Conservation (phyloP, 2,797 vertebrate species). For the Siniperca obscura region DNA sequence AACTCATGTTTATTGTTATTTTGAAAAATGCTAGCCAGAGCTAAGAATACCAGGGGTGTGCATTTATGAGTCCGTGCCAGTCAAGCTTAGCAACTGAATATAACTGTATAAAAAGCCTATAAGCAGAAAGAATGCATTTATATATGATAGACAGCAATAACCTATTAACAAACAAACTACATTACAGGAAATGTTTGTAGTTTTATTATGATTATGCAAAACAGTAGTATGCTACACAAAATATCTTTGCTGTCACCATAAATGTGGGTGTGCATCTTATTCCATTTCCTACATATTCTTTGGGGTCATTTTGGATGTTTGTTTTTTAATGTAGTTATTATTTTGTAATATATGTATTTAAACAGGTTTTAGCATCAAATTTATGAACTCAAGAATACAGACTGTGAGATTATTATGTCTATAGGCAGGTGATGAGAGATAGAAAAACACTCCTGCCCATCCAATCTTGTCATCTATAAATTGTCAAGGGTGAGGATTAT, state of each 20-base stretch:
- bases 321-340: too few relatives aligned
- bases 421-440: background rate
- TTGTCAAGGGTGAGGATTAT: slow-evolving; percentile 24
- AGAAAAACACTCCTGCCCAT: slow-evolving; percentile 6
- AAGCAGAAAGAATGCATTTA: background rate
- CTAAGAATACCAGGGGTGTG: background rate
- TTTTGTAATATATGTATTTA: background rate
- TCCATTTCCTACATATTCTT: background rate
- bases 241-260: background rate
- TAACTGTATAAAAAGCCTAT: background rate
- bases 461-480: slow-evolving; percentile 23
- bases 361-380: background rate
- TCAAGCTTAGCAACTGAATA: slow-evolving; percentile 11
- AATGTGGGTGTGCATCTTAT: background rate
- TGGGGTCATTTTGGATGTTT: background rate
- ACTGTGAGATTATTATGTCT: background rate
- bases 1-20: slow-evolving; percentile 11
- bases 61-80: slow-evolving; percentile 11
- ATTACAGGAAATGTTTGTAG: background rate
- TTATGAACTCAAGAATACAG: background rate
- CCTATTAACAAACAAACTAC: background rate
- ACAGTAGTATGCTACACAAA: background rate
- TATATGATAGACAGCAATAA: background rate
- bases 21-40: background rate
- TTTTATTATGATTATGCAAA: background rate